phyloP scores from a whole-genome alignment of 2,113 vertebrate species.

The Pseudorasbora parva region DNA sequence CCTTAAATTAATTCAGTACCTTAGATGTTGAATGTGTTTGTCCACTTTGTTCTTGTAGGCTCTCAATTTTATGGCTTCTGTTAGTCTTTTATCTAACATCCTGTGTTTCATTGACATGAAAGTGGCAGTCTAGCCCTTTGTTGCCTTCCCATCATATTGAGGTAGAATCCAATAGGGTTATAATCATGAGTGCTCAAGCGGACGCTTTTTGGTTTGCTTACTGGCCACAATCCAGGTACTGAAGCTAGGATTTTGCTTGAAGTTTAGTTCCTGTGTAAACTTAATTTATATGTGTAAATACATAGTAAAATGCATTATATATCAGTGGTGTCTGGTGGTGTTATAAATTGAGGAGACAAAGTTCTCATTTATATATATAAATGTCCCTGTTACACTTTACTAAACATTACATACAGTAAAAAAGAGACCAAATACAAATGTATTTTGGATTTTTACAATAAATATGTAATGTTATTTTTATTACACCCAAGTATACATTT shows the following conservation, averaged over 20 bases:
- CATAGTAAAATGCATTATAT: too few species aligned
- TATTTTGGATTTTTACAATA: too few species aligned
- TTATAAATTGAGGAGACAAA: too few species aligned
- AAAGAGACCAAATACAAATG: too few species aligned
- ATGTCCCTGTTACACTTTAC: too few species aligned
- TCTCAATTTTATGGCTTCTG: conserved; percentile 68
- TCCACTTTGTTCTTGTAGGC: conserved; percentile 77
- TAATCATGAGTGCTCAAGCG: conserved; percentile 43
- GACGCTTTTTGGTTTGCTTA: not conserved
- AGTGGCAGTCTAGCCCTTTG: conserved; percentile 72
- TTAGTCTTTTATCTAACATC: conserved; percentile 81
- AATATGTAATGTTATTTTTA: too few species aligned
- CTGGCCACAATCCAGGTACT: not conserved
- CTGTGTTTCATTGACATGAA: conserved; percentile 76
- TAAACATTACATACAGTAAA: too few species aligned
- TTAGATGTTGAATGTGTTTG: conserved; percentile 75
- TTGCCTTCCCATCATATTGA: conserved; percentile 61
- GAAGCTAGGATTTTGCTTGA: not conserved
- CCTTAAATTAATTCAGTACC: conserved; percentile 72
- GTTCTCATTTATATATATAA: too few species aligned
- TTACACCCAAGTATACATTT: too few species aligned
- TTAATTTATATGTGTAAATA: too few species aligned
- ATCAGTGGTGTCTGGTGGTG: too few species aligned
- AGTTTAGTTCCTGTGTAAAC: not conserved
- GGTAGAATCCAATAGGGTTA: conserved; percentile 56